A percentile compares a stretch with the other conserved stretches of the same genome.
These are phyloP conservation scores for Apis cerana DNA, from an alignment of 1,140 invertebrate genomes.

Conservation along the genomic window DNA sequence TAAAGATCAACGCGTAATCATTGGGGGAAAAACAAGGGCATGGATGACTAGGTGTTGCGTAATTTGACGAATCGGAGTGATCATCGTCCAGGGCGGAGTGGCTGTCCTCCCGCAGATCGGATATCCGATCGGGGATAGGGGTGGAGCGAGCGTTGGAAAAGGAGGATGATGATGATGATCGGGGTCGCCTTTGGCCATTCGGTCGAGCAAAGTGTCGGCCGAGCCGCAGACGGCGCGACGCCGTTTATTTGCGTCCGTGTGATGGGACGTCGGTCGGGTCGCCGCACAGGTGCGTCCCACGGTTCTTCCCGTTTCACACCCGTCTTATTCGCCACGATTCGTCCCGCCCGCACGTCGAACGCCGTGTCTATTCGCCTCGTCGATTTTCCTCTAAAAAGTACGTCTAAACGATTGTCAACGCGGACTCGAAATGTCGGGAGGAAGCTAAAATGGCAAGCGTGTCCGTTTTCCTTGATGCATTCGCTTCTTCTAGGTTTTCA, in stretches of 20 bases:
- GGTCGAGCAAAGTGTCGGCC: slow-evolving; percentile 31
- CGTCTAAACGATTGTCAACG: slow-evolving; percentile 17
- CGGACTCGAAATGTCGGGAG: neutral
- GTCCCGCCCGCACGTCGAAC: slow-evolving; percentile 1
- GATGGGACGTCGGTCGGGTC: slow-evolving; percentile 47
- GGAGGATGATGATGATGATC: neutral
- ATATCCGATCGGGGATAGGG: neutral
- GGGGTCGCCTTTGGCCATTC: slow-evolving; percentile 35
- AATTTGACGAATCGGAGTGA: slow-evolving; percentile 8
- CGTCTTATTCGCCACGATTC: slow-evolving; percentile 24
- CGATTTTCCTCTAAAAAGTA: neutral
- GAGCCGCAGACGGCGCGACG: slow-evolving; percentile 76
- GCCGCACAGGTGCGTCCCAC: slow-evolving; percentile 60
- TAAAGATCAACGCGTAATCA: neutral
- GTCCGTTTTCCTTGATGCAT: neutral
- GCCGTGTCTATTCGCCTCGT: slow-evolving; percentile 42
- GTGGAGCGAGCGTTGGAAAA: neutral
- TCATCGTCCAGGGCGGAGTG: neutral
- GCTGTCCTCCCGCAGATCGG: neutral
- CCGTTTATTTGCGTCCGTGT: slow-evolving; percentile 74
- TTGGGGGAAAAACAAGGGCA: neutral
- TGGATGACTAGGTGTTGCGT: neutral
- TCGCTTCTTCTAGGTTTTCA: too few relatives aligned
- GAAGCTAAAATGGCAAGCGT: neutral
- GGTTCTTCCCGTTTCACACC: slow-evolving; percentile 21